Evolutionary conservation across 1,140 invertebrate species (phyloP), one percentile per base, ranked within the genome.

Genomic region (Drosophila ambigua): DNA sequence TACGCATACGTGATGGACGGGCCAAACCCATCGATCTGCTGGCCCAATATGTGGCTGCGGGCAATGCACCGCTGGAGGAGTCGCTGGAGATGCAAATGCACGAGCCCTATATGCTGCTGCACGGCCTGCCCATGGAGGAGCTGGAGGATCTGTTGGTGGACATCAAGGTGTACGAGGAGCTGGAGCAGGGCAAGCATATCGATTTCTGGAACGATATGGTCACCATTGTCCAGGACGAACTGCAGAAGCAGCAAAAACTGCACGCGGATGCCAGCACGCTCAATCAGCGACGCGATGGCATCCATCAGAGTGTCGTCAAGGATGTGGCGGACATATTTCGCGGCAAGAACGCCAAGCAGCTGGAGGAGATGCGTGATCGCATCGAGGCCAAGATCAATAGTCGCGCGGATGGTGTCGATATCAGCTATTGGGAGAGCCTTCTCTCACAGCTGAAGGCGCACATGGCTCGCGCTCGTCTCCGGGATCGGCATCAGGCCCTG

Each of bases 11-110:
- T 74, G 98, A 99, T 93, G 98, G 98, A 7, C 92, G 97, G 90
- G 98, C 98, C 0, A 99, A 99, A 92, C 98, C 99, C 0, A 99
- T 99, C 79, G 99, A 99, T 94, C 93, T 99, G 53, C 92, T 99
- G 45, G 98, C 98, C 0, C 98, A 98, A 92, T 99, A 99, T 88
- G 98, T 99, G 26, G 97, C 96, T 91, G 60, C 83, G 1, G 83
- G 78, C 20, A 96, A 96, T 0, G 97, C 98, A 90, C 97, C 98
- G 82, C 96, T 97, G 80, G 96, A 97, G 35, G 96, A 97, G 92
- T 96, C 97, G 2, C 96, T 99, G 24, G 98, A 99, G 93, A 98
- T 99, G 97, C 97, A 99, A 93, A 98, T 99, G 97, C 97, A 99
- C 89, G 98, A 99, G 92, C 98, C 99, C 0, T 99, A 99, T 83